Evolutionary conservation across 2,888 invertebrate genomes (phyloP).

Genomic region (Drosophila longiperda): DNA sequence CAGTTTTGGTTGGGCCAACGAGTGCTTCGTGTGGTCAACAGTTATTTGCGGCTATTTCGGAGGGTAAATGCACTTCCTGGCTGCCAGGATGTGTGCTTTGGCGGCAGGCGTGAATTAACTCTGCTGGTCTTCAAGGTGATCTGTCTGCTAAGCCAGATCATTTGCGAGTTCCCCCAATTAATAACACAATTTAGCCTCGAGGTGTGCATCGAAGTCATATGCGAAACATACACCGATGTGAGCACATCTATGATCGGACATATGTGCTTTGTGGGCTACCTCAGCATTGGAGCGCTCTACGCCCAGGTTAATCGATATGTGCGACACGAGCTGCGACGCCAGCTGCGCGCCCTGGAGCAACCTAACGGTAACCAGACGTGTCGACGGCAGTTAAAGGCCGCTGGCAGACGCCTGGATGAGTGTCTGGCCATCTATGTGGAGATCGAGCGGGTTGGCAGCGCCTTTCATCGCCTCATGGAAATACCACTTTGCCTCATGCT

Average conservation of each 20-base stretch:
- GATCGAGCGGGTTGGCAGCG: slow-evolving; percentile 38
- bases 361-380: neutral
- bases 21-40: slow-evolving; percentile 42
- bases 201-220: neutral
- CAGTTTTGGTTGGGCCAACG: slow-evolving; percentile 44
- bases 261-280: slow-evolving; percentile 54
- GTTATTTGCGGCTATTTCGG: slow-evolving; percentile 44
- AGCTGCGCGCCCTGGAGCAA: slow-evolving; percentile 41
- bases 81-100: slow-evolving; percentile 24
- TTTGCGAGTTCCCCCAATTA: slow-evolving; percentile 5
- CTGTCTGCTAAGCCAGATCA: slow-evolving; percentile 31
- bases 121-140: slow-evolving; percentile 40
- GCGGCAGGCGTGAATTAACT: slow-evolving; percentile 47
- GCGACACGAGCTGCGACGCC: slow-evolving; percentile 35
- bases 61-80: slow-evolving; percentile 29
- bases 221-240: slow-evolving; percentile 24
- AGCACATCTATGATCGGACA: slow-evolving; percentile 40
- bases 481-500: slow-evolving; percentile 45
- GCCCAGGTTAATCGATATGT: slow-evolving; percentile 54
- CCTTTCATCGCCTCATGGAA: slow-evolving; percentile 50
- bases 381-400: slow-evolving; percentile 24
- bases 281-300: slow-evolving; percentile 57
- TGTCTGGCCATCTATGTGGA: slow-evolving; percentile 56
- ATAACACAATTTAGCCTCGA: neutral
- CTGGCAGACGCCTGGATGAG: slow-evolving; percentile 41